A percentile compares a stretch with the other conserved stretches of the same genome.
phyloP scores from a whole-genome alignment of 2,113 vertebrate species.

The Apaloderma vittatum region DNA sequence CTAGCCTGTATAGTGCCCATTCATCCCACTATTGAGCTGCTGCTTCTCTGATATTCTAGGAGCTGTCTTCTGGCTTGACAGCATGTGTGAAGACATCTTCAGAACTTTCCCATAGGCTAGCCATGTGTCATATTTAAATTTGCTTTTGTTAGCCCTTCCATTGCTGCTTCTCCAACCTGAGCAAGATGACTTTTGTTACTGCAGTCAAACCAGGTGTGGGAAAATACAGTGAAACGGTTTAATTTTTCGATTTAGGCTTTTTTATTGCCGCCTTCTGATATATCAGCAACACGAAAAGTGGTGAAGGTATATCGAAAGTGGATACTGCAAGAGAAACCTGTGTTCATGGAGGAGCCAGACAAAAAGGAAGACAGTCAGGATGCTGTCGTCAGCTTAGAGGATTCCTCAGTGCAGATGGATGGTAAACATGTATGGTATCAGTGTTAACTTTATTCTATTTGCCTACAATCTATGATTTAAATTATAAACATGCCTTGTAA shows the following conservation, averaged over 20 bases:
- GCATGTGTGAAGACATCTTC: neutral
- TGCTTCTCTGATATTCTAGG: neutral
- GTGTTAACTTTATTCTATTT: neutral
- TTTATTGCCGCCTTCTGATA: conserved; percentile 92
- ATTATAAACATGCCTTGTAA: neutral
- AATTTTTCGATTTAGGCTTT: conserved; percentile 87
- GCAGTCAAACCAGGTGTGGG: neutral
- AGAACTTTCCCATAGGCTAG: neutral
- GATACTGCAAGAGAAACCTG: conserved; percentile 93
- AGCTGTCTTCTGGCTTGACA: neutral
- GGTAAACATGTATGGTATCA: conserved; percentile 79
- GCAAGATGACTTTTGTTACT: neutral
- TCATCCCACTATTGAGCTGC: neutral
- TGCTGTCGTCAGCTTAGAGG: conserved; percentile 69
- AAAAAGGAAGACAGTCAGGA: conserved; percentile 79
- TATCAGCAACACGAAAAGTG: conserved; percentile 92
- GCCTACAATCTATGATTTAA: neutral
- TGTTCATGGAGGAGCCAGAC: conserved; percentile 95
- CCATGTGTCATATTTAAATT: neutral
- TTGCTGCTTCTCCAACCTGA: neutral
- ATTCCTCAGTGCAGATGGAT: conserved; percentile 78
- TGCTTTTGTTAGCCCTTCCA: neutral
- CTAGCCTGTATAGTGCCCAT: neutral
- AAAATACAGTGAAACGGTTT: neutral
- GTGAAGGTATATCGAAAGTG: conserved; percentile 96